Evolutionary conservation across 2,797 vertebrate genomes (phyloP).

Genomic region (Nyctibius grandis): DNA sequence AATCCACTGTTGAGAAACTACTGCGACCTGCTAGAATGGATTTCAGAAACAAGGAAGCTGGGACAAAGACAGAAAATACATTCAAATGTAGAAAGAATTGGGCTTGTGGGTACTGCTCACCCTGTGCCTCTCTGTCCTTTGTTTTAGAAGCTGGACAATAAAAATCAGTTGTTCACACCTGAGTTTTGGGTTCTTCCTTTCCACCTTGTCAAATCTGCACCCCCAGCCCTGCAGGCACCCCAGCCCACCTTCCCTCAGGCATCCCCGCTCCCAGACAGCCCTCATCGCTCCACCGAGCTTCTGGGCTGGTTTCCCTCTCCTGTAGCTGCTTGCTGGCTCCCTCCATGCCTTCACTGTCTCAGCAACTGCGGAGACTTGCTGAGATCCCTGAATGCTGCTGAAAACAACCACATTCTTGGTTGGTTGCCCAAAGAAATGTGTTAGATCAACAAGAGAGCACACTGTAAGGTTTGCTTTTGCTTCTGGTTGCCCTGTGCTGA

Average conservation of each 20-base stretch:
- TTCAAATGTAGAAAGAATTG: background rate
- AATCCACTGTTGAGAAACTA: rapidly evolving
- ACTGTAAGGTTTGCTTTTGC: background rate
- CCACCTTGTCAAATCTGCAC: background rate
- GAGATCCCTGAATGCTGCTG: background rate
- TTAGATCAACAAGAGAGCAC: background rate
- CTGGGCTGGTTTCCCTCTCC: background rate
- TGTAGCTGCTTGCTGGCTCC: background rate
- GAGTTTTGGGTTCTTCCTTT: background rate
- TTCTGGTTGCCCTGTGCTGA: background rate
- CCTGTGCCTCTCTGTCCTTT: rapidly evolving
- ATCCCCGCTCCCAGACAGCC: background rate
- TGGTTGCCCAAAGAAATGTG: background rate
- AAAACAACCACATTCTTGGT: background rate
- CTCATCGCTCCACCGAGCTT: background rate
- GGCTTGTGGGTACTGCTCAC: background rate
- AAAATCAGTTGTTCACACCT: background rate
- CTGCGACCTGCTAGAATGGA: background rate
- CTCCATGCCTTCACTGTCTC: background rate
- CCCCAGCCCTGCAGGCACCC: background rate
- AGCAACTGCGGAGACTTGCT: rapidly evolving
- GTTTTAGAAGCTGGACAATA: background rate
- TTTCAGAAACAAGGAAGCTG: background rate
- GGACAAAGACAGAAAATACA: background rate
- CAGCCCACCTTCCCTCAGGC: rapidly evolving